These are phyloP conservation scores for Hetaerina americana DNA, from an alignment of 1,140 invertebrate genomes.

Conservation along the genomic window DNA sequence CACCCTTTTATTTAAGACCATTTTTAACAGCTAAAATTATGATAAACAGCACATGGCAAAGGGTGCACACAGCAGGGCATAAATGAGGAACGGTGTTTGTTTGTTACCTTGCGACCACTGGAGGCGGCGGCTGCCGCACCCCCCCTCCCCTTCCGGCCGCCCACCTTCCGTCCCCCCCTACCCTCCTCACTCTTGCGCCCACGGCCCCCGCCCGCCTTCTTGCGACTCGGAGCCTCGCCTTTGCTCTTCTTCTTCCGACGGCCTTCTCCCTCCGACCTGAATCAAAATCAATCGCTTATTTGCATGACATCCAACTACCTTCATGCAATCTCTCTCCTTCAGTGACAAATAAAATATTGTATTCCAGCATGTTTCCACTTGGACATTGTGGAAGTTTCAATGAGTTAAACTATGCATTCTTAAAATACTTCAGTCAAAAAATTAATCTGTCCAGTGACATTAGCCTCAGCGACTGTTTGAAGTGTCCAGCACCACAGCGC, in stretches of 20 bases:
- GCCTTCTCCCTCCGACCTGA: not conserved
- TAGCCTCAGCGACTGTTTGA: too few relatives aligned
- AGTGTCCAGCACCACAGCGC: too few relatives aligned
- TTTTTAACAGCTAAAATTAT: too few relatives aligned
- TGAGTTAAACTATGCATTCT: too few relatives aligned
- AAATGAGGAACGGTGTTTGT: too few relatives aligned
- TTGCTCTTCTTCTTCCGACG: not conserved
- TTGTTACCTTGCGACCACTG: slow-evolving; percentile 28
- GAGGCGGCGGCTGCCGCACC: slow-evolving; percentile 19
- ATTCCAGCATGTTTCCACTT: too few relatives aligned
- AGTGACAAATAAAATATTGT: not conserved
- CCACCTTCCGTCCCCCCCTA: slow-evolving; percentile 25
- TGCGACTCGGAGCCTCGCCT: not conserved
- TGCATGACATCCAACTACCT: not conserved
- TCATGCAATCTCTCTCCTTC: not conserved
- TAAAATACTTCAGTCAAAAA: too few relatives aligned
- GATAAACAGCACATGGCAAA: too few relatives aligned
- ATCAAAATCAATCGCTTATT: not conserved
- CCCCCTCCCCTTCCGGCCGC: slow-evolving; percentile 26
- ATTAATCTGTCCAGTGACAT: too few relatives aligned
- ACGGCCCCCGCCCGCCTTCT: slow-evolving; percentile 18
- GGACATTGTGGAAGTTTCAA: too few relatives aligned
- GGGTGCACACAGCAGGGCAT: too few relatives aligned
- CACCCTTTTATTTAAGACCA: too few relatives aligned
- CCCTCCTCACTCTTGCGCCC: slow-evolving; percentile 33